Evolutionary conservation across 2,113 vertebrate genomes (phyloP).

Genomic region (Podilymbus podiceps): DNA sequence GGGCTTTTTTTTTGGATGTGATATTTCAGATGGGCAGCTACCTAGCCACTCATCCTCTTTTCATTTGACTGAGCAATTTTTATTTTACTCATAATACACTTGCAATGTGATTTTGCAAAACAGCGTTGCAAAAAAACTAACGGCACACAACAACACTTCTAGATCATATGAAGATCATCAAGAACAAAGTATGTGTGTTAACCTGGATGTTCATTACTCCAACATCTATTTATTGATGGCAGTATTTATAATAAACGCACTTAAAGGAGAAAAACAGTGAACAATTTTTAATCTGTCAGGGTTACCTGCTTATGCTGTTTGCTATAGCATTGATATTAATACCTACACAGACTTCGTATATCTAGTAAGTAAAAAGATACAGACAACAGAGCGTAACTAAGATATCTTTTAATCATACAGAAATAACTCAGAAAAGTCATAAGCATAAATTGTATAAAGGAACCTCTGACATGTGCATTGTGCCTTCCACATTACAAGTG

Average conservation of each 20-base stretch:
- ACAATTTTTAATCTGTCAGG: background rate
- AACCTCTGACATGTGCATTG: background rate
- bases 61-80: background rate
- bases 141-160: background rate
- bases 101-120: background rate
- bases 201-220: background rate
- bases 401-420: background rate
- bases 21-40: background rate
- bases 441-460: background rate
- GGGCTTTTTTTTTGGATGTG: background rate
- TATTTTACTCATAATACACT: background rate
- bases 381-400: background rate
- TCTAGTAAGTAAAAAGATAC: background rate
- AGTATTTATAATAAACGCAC: background rate
- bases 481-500: background rate
- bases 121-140: background rate
- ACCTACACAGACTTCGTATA: background rate
- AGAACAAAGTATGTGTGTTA: background rate
- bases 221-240: background rate
- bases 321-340: background rate
- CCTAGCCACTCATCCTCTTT: background rate
- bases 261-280: background rate
- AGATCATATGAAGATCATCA: background rate
- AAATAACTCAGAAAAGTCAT: background rate
- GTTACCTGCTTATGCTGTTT: background rate